Percentiles rank a stretch among this genome's conserved stretches.
Conservation (phyloP, 2,113 vertebrate species). For the Vulpes vulpes region DNA sequence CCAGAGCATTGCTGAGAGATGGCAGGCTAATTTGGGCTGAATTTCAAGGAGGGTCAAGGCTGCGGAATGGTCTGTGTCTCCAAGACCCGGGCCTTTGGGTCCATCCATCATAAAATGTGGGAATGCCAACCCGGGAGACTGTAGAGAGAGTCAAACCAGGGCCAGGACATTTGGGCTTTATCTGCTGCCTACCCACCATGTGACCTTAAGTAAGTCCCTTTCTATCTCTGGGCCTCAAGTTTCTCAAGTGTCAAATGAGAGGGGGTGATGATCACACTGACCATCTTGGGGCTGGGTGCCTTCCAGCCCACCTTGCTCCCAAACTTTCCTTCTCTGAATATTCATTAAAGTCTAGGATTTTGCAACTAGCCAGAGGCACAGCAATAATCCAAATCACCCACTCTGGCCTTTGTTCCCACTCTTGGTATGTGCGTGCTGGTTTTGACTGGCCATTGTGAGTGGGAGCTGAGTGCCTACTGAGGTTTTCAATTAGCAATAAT, state of each 20-base stretch:
- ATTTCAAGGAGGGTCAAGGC: neutral
- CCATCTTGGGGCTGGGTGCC: neutral
- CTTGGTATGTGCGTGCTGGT: too few relatives aligned
- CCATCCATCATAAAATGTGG: neutral
- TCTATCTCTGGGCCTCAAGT: neutral
- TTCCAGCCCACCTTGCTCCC: neutral
- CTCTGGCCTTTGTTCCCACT: fast-evolving
- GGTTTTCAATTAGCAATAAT: too few relatives aligned
- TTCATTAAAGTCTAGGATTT: neutral
- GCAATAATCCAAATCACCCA: neutral
- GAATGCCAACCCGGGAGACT: too few relatives aligned
- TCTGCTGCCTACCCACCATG: neutral
- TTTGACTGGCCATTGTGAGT: neutral
- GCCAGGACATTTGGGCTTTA: neutral
- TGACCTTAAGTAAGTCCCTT: neutral
- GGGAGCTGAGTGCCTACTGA: too few relatives aligned
- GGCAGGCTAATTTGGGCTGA: neutral
- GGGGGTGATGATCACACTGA: neutral
- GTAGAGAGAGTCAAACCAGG: neutral
- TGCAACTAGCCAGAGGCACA: neutral
- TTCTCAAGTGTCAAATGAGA: slow-evolving; percentile 1
- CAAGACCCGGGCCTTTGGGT: neutral
- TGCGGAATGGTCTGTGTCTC: neutral
- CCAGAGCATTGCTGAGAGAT: neutral
- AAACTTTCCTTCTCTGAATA: neutral